These are phyloP conservation scores for Napeogenes inachia DNA, from an alignment of 2,888 invertebrate species.

Conservation along the genomic window DNA sequence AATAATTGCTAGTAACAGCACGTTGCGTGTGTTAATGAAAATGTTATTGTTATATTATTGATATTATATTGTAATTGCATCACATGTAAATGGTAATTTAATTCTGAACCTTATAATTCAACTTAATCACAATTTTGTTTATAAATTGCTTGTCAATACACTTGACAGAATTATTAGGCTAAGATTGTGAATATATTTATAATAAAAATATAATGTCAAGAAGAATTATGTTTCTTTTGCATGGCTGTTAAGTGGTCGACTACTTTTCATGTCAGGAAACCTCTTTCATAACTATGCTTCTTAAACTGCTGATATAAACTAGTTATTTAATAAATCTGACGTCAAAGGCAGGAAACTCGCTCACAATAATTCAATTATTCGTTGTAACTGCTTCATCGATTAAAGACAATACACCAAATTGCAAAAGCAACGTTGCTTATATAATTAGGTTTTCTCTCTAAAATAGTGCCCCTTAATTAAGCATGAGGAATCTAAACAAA, in stretches of 20 bases:
- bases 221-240: too few species aligned
- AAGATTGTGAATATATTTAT: too few species aligned
- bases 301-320: not conserved
- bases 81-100: too few species aligned
- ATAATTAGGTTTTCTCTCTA: not conserved
- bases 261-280: not conserved
- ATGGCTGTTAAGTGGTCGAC: not conserved
- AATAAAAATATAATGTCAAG: too few species aligned
- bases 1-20: conserved; percentile 24
- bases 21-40: not conserved
- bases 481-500: conserved; percentile 32
- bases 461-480: conserved; percentile 22
- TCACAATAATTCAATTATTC: conserved; percentile 1
- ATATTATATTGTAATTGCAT: too few species aligned
- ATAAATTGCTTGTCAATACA: too few species aligned
- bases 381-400: not conserved
- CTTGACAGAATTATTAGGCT: too few species aligned
- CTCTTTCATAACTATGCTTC: not conserved
- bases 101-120: too few species aligned
- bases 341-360: not conserved
- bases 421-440: not conserved
- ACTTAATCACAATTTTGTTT: too few species aligned
- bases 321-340: not conserved
- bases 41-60: not conserved
- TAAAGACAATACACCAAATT: not conserved